Evolutionary conservation across 2,888 invertebrate species (phyloP), one percentile per base, ranked within the genome.

Genomic region (Hybos culiciformis): DNA sequence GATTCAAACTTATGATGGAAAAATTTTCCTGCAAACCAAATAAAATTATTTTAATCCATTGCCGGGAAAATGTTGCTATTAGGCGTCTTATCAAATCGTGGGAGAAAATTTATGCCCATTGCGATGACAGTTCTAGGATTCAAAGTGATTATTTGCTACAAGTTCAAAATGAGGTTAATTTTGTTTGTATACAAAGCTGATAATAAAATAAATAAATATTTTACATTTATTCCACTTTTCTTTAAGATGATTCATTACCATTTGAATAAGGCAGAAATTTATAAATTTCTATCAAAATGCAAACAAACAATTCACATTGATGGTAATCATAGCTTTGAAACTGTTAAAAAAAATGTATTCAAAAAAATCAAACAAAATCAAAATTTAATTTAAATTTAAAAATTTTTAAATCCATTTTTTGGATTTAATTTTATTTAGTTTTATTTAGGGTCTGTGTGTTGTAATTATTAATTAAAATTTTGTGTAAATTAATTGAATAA

Each of bases 11-110:
- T 40, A 53, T 77, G 3, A 72, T 77, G 23, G 56, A 62, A 29
- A 41, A 50, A 46, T 66, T 66, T 41, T 56, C 69, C n/a, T 66
- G 71, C 9, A 74, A 75, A 1, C 77, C 78, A 0, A 78, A 78
- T 54, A 59, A 57, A 19, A 44, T 64, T 9, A 50, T 63, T 4
- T 58, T 59, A 33, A 40, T 65, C 7, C 56, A 60, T 42, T 56
- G 62, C 42, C 48, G 53, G 0, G 57, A 61, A 46, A 46, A 41
- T 2, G 49, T 54, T 43, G 57, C 58, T 3, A 44, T 57, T 21
- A 51, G 53, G 29, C 55, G 65, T 2, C 41, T 59, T 0, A 7
- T 55, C 3, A 52, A 50, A 24, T 47, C 51, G 29, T 51, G 50
- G 20, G 50, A 56, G 4, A 4, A n/a, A n/a, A 29, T n/a, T n/a